Base-by-base conservation (phyloP, 2,797 vertebrate species). In the Petrocephalus sullivani region DNA sequence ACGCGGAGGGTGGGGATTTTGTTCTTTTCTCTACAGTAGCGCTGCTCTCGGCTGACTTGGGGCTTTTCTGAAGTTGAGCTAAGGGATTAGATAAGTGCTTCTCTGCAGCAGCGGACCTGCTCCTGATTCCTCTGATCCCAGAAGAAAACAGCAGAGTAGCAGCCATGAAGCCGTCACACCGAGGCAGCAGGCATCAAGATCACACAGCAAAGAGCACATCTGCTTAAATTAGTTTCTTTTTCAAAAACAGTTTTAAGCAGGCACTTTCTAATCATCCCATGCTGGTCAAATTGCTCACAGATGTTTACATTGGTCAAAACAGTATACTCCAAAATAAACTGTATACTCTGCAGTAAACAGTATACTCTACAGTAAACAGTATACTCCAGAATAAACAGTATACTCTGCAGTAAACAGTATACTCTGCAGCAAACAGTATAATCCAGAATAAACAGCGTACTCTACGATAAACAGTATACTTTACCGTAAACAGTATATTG, bases 51-150 rank as follows among this genome's bases (percentile, higher is more conserved):
- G 83, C 19, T 89, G 93, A 94, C 93, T 95, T 94, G 93, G 93
- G 93, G 94, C 92, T 88, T 91, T 94, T 96, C 94, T 95, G 94
- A 95, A 95, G 95, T 94, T 93, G 93, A 95, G 94, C 93, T 90
- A 8, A 88, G 94, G 94, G 95, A 95, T 96, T 95, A 95, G 90
- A 92, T 91, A 89, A 91, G 90, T 94, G 95, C 94, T 94, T 93
- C 94, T 95, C 95, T 95, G 95, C 95, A 95, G 92, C 89, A 92
- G 93, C 93, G 92, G 93, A 93, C 93, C 91, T 92, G 91, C 90
- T 92, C 93, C 91, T 93, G 93, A 94, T 94, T 93, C 92, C 92
- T 92, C 92, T 93, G 93, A 85, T 75, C 89, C 89, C 81, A 54
- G 12, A 58, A 83, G 87, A 75, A 89, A 86, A 87, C 60, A 33